Evolutionary conservation across 2,888 invertebrate genomes (phyloP), one percentile per base, ranked within the genome.

Genomic region (Poecilobothrus nobilitatus): DNA sequence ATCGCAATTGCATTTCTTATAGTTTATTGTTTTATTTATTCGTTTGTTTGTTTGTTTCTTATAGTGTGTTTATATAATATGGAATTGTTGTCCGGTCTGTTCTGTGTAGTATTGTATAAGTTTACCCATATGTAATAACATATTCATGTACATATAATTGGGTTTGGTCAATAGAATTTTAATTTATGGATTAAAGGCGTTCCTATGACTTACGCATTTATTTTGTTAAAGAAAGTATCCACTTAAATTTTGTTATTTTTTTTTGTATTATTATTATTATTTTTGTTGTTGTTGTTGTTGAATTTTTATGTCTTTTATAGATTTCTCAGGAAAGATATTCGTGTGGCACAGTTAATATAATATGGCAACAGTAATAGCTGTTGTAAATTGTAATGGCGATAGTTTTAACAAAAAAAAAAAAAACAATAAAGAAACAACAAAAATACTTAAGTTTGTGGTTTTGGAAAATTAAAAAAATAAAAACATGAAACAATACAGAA

Each of bases 151-250:
- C 41, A 41, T 15, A 15, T 53, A 53, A 53, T 18, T 53, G 53
- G 53, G 53, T 53, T 27, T 53, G 53, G 53, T 53, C 53, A 53
- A 53, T 53, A 53, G n/a, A 53, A n/a, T 15, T 27, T 27, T 53
- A 53, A 53, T 53, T 53, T 53, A 53, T 53, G 53, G 53, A 53
- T 53, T 53, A 53, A 53, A 53, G 53, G 53, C 53, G 53, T 53
- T 53, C 53, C 53, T 53, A 53, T 53, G 53, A 53, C 53, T 53
- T 53, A 53, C 53, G 53, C 53, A 53, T 53, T 53, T 53, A 53
- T 15, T 53, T 53, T 53, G 9, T n/a, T 53, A 15, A 10, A 37
- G 37, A 37, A 37, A 37, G 8, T 27, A 27, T 37, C n/a, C 15
- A 53, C 53, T 18, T 18, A 53, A 12, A 53, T 18, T 12, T 44